Evolutionary conservation across 1,140 invertebrate species (phyloP), one percentile per base, ranked within the genome.

Genomic region (Plectus sambesii): DNA sequence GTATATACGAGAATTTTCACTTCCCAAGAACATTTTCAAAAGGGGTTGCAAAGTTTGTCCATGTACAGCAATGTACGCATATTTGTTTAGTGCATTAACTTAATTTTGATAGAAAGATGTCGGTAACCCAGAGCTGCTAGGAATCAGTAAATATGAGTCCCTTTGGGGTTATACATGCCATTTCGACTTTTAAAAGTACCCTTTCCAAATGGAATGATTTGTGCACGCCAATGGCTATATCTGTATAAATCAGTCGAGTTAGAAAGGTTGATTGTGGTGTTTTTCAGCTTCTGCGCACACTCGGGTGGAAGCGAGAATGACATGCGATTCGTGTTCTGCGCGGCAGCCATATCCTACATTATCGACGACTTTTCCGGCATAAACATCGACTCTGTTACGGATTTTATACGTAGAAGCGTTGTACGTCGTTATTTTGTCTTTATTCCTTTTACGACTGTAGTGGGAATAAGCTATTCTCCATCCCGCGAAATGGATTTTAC

Each of bases 261-360:
- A n/a, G n/a, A 27, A 23, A 37, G 30, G 29, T 36, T 12, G 47
- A 61, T 44, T 51, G 63, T 42, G 20, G 3, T 9, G 8, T 12
- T 41, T 48, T 60, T 20, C 44, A 64, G 45, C 27, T 65, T 52
- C 27, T 47, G 39, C 51, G 49, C 15, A 29, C 53, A 43, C 30
- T 47, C 41, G 36, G 29, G 75, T 3, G 87, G 84, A 2, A 83
- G 82, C 67, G 90, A 97, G 71, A 84, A 80, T 65, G 92, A 98
- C 68, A 92, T 97, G 85, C 75, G 93, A 39, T 97, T 97, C 75
- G 81, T 97, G 0, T 99, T 90, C 71, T 97, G 90, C 74, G 90
- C 90, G 0, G 81, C 83, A 12, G 83, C 82, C 52, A 82, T 96
- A 56, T 89, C 84, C 62, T 83, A 85, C 60, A 88, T 97, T 59